Evolutionary conservation across 2,797 vertebrate genomes (phyloP).

Genomic region (Gobionotothen gibberifrons): DNA sequence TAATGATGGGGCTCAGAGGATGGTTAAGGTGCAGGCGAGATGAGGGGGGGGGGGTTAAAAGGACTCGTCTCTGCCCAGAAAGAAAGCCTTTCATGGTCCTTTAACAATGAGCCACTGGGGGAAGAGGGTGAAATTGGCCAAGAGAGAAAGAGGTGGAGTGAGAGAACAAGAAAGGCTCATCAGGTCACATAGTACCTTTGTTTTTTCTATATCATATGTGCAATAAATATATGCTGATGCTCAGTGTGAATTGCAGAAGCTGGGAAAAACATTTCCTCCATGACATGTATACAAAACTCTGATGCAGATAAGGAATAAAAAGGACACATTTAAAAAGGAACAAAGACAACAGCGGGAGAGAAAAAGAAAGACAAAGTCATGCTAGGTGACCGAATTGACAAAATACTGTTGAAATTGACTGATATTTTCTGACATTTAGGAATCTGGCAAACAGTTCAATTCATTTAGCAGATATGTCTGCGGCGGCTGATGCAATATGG

Average conservation of each 20-base stretch:
- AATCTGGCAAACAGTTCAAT: slow-evolving; percentile 60
- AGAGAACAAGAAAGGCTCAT: slow-evolving; percentile 3
- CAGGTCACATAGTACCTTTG: slow-evolving; percentile 27
- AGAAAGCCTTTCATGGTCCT: slow-evolving; percentile 63
- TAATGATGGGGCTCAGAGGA: slow-evolving; percentile 70
- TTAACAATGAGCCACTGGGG: slow-evolving; percentile 30
- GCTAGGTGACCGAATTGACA: slow-evolving; percentile 35
- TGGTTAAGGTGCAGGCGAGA: slow-evolving; percentile 58
- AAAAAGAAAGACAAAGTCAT: slow-evolving; percentile 3
- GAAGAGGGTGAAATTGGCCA: slow-evolving; percentile 18
- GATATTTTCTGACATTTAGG: slow-evolving; percentile 79
- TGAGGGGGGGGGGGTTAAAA: slow-evolving; percentile 38
- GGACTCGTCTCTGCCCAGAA: slow-evolving; percentile 38
- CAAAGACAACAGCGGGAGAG: neutral
- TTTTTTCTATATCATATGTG: slow-evolving; percentile 24
- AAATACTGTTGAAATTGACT: slow-evolving; percentile 49
- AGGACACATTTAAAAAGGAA: neutral
- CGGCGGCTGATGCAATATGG: slow-evolving; percentile 24
- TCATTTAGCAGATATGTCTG: slow-evolving; percentile 59
- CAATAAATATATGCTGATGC: neutral
- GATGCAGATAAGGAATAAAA: slow-evolving; percentile 4
- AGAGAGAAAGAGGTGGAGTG: slow-evolving; percentile 10
- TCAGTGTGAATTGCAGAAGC: slow-evolving; percentile 6
- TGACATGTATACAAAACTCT: neutral
- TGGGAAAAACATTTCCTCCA: neutral